Conservation (phyloP, 2,888 invertebrate genomes). For the Lacanobia oleracea region DNA sequence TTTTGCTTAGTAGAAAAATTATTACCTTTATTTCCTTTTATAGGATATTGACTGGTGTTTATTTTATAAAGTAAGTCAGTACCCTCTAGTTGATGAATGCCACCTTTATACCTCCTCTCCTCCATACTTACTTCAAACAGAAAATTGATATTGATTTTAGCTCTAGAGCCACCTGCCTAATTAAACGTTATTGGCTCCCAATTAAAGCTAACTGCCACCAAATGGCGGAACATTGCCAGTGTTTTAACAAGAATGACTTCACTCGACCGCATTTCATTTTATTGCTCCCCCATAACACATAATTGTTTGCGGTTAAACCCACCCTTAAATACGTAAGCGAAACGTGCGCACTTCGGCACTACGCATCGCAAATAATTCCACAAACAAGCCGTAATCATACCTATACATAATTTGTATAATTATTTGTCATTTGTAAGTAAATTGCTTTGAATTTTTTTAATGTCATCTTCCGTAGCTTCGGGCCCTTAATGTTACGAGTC, state of each 20-base stretch:
- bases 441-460: conserved; percentile 74
- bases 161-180: conserved; percentile 16
- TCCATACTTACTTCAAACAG: no score
- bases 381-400: conserved; percentile 75
- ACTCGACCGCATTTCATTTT: conserved; percentile 78
- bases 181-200: conserved; percentile 34
- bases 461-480: conserved; percentile 77
- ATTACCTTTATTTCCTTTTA: no score
- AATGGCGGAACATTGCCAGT: conserved; percentile 66
- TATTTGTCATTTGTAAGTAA: conserved; percentile 75
- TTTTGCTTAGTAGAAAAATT: no score
- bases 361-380: conserved; percentile 76
- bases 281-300: conserved; percentile 75
- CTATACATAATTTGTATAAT: conserved; percentile 76
- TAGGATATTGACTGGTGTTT: no score
- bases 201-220: conserved; percentile 67
- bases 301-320: conserved; percentile 82
- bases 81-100: no score
- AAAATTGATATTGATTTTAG: conserved; percentile 1
- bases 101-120: no score
- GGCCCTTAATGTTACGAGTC: conserved; percentile 63
- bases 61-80: no score
- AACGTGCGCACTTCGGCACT: conserved; percentile 74
- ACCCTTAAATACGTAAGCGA: conserved; percentile 81
- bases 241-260: conserved; percentile 73